Percentiles rank a stretch among this genome's conserved stretches.
Conservation (phyloP, 2,888 invertebrate genomes). For the Scaptomyza reducta region DNA sequence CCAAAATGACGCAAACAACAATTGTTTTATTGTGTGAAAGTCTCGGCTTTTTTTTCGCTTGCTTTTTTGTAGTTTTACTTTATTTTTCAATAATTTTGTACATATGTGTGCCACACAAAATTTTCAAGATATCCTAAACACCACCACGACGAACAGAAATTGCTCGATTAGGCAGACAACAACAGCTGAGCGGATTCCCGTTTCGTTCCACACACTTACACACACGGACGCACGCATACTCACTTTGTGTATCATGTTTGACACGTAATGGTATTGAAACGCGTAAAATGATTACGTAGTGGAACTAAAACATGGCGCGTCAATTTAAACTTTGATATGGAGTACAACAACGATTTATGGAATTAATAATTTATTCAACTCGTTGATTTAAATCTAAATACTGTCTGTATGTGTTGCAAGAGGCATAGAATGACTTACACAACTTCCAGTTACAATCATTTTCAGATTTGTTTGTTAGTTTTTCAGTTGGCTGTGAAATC, state of each 20-base stretch:
- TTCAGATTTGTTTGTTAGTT: too few relatives aligned
- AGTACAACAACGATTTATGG: background rate
- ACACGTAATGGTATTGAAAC: constrained; percentile 20
- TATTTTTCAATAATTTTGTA: constrained; percentile 1
- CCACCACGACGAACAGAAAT: constrained; percentile 60
- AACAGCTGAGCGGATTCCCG: constrained; percentile 48
- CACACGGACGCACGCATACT: background rate
- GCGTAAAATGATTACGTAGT: constrained; percentile 11
- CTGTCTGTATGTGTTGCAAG: constrained; percentile 18
- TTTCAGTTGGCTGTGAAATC: background rate
- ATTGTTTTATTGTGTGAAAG: constrained; percentile 20
- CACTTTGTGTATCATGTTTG: background rate
- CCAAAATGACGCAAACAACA: constrained; percentile 64
- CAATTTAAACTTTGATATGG: constrained; percentile 15
- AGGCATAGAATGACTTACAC: background rate
- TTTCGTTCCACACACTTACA: constrained; percentile 28
- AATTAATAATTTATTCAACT: constrained; percentile 36
- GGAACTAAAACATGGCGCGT: constrained; percentile 21
- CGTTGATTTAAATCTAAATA: constrained; percentile 19
- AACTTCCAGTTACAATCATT: background rate
- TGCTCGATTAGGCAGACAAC: constrained; percentile 43
- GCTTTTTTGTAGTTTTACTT: constrained; percentile 4
- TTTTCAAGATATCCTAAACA: constrained; percentile 54
- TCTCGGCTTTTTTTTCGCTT: constrained; percentile 13
- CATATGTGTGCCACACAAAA: constrained; percentile 29